Conservation (phyloP, 2,888 invertebrate species). For the Eulithis testata region DNA sequence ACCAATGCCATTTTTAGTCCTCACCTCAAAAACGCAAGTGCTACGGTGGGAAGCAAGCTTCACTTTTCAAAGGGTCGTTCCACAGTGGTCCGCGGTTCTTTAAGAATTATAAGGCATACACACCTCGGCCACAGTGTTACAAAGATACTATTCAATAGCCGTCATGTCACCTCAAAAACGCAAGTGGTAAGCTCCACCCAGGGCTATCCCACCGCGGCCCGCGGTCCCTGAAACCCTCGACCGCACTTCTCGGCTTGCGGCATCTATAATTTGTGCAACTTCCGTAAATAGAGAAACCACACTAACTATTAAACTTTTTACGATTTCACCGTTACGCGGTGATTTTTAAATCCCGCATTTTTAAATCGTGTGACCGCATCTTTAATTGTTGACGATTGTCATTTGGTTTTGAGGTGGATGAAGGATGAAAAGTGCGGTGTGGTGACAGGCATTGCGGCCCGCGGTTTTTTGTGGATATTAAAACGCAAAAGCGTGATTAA, state of each 20-base stretch:
- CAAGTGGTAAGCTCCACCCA: constrained; percentile 23
- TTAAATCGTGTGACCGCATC: constrained; percentile 60
- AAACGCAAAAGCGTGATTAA: too few species aligned
- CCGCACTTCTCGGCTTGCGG: constrained; percentile 67
- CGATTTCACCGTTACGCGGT: constrained; percentile 60
- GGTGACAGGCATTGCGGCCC: constrained; percentile 16
- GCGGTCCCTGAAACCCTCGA: constrained; percentile 49
- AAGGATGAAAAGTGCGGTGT: constrained; percentile 19
- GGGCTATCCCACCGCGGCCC: constrained; percentile 22
- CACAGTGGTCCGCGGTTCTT: background rate
- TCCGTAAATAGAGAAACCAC: constrained; percentile 83
- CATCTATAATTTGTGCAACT: constrained; percentile 71
- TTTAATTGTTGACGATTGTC: constrained; percentile 50
- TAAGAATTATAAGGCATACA: background rate
- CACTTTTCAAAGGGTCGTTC: too few species aligned
- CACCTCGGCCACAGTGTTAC: constrained; percentile 10
- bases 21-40: too few species aligned
- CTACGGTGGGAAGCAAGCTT: too few species aligned
- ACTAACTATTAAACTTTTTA: constrained; percentile 73
- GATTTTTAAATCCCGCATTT: constrained; percentile 55
- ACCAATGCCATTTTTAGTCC: too few species aligned
- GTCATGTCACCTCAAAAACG: constrained; percentile 26
- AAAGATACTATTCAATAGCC: constrained; percentile 17
- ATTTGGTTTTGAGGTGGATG: constrained; percentile 40
- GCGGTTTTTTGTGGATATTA: constrained; percentile 5